phyloP scores from a whole-genome alignment of 2,113 vertebrate species.

The Orycteropus afer region DNA sequence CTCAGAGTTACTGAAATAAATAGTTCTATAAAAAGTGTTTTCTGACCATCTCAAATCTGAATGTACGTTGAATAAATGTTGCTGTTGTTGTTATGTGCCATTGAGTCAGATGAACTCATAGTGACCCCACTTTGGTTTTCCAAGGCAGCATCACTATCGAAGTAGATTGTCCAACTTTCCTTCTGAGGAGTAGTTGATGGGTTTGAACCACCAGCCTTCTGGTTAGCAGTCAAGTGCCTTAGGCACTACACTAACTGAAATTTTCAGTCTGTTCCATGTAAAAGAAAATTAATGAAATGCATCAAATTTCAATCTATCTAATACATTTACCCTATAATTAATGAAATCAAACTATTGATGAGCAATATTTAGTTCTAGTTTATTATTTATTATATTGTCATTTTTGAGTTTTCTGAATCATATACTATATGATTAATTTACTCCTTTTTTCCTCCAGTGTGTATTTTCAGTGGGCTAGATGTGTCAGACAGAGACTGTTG shows the following conservation, averaged over 20 bases:
- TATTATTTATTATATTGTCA: too few relatives aligned
- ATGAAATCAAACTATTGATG: neutral
- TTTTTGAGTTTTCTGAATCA: neutral
- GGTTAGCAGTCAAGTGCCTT: too few relatives aligned
- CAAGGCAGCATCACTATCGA: too few relatives aligned
- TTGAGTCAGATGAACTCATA: too few relatives aligned
- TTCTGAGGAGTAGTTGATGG: too few relatives aligned
- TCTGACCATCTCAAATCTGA: neutral
- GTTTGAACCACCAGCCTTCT: too few relatives aligned
- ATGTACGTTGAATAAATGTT: neutral
- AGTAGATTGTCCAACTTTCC: too few relatives aligned
- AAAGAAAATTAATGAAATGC: neutral
- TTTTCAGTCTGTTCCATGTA: neutral
- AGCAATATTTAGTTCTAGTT: too few relatives aligned
- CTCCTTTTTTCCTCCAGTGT: neutral
- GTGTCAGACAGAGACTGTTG: neutral
- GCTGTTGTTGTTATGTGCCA: too few relatives aligned
- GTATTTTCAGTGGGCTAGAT: neutral
- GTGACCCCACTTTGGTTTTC: too few relatives aligned
- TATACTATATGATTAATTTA: neutral
- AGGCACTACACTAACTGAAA: too few relatives aligned
- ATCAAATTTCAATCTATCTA: neutral
- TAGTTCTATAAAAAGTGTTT: neutral
- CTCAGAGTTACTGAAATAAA: conserved; percentile 18
- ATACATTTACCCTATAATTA: neutral